Evolutionary conservation across 2,888 invertebrate genomes (phyloP).

Genomic region (Mesorhabditis spiculigera): DNA sequence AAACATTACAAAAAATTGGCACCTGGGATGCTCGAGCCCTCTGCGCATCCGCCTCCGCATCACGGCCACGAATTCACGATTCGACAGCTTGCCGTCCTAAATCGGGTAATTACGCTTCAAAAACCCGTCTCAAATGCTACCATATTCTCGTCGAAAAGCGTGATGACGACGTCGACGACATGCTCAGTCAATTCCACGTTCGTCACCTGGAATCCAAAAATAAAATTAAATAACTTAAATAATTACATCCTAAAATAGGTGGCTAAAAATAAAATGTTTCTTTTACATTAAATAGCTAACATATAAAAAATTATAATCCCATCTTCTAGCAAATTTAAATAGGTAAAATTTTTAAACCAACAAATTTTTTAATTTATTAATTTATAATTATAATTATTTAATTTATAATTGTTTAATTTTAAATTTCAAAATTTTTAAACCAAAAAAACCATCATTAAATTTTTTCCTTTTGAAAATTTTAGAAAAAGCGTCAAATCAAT

Average conservation of each 20-base stretch:
- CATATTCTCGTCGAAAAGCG: conserved; percentile 93
- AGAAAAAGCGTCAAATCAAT: no score
- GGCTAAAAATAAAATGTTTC: conserved; percentile 10
- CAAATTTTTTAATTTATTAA: no score
- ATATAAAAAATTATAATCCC: no score
- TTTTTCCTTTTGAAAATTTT: no score
- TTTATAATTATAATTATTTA: no score
- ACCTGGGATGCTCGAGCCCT: conserved; percentile 90
- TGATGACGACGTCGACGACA: conserved; percentile 92
- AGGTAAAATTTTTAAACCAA: no score
- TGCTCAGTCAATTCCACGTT: conserved; percentile 88
- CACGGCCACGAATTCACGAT: conserved; percentile 87
- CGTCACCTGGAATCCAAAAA: conserved; percentile 69
- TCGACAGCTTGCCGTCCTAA: conserved; percentile 51
- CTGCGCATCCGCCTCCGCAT: conserved; percentile 94
- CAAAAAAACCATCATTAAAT: no score
- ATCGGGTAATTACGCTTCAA: conserved; percentile 7
- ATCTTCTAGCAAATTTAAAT: no score
- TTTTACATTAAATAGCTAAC: background rate
- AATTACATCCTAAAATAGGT: background rate
- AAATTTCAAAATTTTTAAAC: no score
- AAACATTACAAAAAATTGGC: no score
- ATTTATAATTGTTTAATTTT: no score
- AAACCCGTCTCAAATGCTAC: conserved; percentile 67
- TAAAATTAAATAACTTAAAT: conserved; percentile 10